A percentile compares a stretch with the other conserved stretches of the same genome.
Evolutionary conservation across 2,113 vertebrate genomes (phyloP).

Genomic region (Dryoscopus gambensis): DNA sequence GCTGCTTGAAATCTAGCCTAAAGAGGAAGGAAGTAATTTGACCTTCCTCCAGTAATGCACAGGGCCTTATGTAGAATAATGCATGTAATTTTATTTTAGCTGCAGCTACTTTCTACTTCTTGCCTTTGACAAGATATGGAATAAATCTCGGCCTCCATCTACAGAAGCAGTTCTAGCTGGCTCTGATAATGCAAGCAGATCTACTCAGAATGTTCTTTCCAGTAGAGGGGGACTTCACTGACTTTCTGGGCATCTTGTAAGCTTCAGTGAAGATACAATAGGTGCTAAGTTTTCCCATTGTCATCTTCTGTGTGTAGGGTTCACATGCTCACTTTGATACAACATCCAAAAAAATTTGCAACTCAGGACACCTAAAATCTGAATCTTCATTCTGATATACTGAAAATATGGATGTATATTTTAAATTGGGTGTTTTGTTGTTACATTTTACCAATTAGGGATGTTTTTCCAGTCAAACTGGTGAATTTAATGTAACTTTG

Average conservation of each 20-base stretch:
- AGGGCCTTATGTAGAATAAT: background rate
- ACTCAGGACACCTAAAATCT: background rate
- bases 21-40: background rate
- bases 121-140: background rate
- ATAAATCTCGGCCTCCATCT: background rate
- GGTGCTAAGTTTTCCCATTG: background rate
- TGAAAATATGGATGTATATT: background rate
- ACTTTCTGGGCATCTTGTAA: background rate
- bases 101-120: background rate
- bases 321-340: background rate
- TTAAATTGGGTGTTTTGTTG: background rate
- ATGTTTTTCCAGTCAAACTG: background rate
- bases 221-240: background rate
- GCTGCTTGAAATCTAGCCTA: background rate
- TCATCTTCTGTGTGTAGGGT: background rate
- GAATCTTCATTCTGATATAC: background rate
- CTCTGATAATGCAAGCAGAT: background rate
- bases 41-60: background rate
- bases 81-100: background rate
- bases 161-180: background rate
- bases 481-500: background rate
- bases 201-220: background rate
- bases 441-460: background rate
- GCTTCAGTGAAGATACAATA: background rate
- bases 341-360: background rate